phyloP scores from a whole-genome alignment of 2,113 vertebrate genomes.

The Gymnobelideus leadbeateri region DNA sequence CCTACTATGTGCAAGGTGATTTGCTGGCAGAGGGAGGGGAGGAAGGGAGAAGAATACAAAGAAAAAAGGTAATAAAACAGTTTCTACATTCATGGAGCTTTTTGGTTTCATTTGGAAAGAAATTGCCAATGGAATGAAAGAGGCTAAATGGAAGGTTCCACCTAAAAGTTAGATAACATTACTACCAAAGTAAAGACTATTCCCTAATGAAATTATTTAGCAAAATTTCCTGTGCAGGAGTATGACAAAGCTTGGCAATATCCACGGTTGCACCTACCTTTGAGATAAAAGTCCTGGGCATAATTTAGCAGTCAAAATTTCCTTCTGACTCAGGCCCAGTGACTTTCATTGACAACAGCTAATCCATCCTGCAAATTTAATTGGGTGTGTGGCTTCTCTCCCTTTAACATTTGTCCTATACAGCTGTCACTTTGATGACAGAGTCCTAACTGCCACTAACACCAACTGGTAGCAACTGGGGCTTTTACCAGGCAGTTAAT shows the following conservation, averaged over 20 bases:
- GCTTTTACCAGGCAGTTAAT: slow-evolving; percentile 75
- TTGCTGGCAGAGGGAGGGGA: not conserved
- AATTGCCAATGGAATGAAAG: not conserved
- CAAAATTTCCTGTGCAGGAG: not conserved
- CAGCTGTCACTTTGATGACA: slow-evolving; percentile 61
- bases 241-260: not conserved
- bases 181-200: not conserved
- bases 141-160: not conserved
- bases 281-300: not conserved
- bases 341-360: slow-evolving; percentile 53
- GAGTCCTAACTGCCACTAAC: slow-evolving; percentile 65
- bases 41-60: not conserved
- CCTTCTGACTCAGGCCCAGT: slow-evolving; percentile 18
- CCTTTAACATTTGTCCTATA: slow-evolving; percentile 62
- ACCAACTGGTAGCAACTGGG: slow-evolving; percentile 60
- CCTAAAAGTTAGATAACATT: not conserved
- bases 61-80: not conserved
- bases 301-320: slow-evolving; percentile 43
- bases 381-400: slow-evolving; percentile 58
- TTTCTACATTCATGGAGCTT: not conserved
- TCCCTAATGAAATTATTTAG: not conserved
- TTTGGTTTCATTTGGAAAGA: not conserved
- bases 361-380: slow-evolving; percentile 67
- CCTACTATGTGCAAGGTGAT: not conserved
- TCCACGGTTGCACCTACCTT: slow-evolving; percentile 9